These are phyloP conservation scores for Numida meleagris DNA, from an alignment of 2,113 vertebrate species.

Conservation along the genomic window DNA sequence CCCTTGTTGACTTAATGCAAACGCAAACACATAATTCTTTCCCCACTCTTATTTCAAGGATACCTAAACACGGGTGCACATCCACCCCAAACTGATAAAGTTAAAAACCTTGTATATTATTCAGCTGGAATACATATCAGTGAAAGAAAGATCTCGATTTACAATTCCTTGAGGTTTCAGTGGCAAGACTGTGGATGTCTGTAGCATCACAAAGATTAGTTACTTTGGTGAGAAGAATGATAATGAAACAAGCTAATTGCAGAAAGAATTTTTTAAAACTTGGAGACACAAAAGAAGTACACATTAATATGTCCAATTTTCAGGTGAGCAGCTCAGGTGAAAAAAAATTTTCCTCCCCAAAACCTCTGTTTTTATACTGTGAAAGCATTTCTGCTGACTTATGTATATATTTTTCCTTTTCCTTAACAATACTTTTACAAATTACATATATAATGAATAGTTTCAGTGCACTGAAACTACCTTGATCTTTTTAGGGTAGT, in stretches of 20 bases:
- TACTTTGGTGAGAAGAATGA: background rate
- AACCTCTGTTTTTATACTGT: background rate
- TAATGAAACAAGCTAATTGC: background rate
- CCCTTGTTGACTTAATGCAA: background rate
- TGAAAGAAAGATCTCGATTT: background rate
- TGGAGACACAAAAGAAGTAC: background rate
- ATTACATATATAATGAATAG: background rate
- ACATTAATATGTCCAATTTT: background rate
- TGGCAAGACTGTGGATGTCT: background rate
- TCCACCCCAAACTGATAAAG: background rate
- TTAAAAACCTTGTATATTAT: background rate
- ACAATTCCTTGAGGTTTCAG: background rate
- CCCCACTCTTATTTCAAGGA: background rate
- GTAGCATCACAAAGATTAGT: background rate
- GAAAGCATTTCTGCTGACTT: background rate
- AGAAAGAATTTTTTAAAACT: background rate
- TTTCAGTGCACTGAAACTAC: background rate
- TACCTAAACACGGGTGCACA: background rate
- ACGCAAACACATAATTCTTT: background rate
- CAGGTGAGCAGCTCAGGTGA: background rate
- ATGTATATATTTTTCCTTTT: background rate
- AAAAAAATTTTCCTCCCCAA: background rate
- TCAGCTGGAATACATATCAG: fast-evolving
- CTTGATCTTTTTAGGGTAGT: background rate
- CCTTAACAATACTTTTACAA: background rate